Evolutionary conservation across 2,888 invertebrate genomes (phyloP).

Genomic region (Acanthococcus lagerstroemiae): DNA sequence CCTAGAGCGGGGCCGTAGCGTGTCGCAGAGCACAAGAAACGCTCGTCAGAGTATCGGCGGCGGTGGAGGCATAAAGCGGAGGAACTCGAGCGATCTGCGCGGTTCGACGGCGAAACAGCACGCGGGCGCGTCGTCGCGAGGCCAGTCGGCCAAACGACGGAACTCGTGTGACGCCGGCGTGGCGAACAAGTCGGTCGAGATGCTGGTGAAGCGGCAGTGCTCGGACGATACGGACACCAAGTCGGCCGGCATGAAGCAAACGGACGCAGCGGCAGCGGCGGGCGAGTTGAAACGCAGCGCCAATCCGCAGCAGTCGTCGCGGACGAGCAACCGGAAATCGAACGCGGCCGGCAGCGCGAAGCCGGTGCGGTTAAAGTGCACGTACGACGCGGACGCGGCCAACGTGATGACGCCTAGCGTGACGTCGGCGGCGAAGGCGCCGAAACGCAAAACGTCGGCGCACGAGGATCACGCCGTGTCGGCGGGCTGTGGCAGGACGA

Average conservation of each 20-base stretch:
- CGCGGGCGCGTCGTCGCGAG: background rate
- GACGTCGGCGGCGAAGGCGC: background rate
- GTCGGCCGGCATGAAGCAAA: background rate
- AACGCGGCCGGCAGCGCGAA: background rate
- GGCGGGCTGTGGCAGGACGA: background rate
- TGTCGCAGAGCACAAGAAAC: background rate
- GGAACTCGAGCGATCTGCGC: background rate
- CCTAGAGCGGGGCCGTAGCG: background rate
- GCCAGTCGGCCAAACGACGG: background rate
- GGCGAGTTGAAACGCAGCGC: constrained; percentile 4
- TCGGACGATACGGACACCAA: constrained; percentile 10
- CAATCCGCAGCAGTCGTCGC: background rate
- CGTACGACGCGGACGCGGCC: background rate
- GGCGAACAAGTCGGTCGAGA: background rate
- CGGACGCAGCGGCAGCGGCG: background rate
- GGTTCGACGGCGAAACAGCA: background rate
- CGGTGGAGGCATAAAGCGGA: background rate
- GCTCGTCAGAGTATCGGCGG: background rate
- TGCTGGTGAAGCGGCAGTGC: constrained; percentile 6
- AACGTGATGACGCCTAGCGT: background rate
- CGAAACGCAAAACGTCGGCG: background rate
- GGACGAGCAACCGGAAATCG: background rate
- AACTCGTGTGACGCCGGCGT: constrained; percentile 11
- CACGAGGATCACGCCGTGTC: background rate
- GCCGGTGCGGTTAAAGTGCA: background rate